Evolutionary conservation across 2,888 invertebrate genomes (phyloP).

Genomic region (Diarsia brunnea): DNA sequence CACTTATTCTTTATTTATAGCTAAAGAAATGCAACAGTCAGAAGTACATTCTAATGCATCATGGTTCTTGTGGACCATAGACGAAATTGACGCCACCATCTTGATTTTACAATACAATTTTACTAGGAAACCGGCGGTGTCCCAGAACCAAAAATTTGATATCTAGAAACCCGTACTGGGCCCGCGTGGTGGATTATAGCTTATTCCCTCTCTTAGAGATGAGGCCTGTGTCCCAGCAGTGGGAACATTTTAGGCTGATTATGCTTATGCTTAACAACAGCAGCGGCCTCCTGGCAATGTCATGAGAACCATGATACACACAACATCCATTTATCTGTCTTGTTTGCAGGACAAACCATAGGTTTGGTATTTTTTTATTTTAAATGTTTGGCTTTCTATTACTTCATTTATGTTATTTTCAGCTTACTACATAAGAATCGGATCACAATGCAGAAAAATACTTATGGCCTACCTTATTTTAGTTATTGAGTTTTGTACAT

Average conservation of each 20-base stretch:
- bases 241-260: no score
- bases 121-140: neutral
- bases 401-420: neutral
- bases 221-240: no score
- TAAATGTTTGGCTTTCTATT: neutral
- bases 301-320: neutral
- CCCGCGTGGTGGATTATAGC: no score
- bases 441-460: conserved; percentile 46
- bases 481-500: neutral
- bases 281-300: neutral
- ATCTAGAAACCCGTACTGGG: no score
- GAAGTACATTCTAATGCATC: neutral
- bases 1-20: conserved; percentile 26
- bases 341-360: neutral
- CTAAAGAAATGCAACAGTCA: conserved; percentile 23
- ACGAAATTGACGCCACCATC: neutral
- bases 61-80: neutral
- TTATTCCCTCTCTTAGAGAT: no score
- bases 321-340: neutral
- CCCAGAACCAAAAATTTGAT: no score
- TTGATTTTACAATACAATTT: neutral
- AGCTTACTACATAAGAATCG: conserved; percentile 22
- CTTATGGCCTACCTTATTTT: neutral
- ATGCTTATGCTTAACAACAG: neutral
- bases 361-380: neutral